Conservation (phyloP, 2,113 vertebrate genomes). For the Manacus vitellinus region DNA sequence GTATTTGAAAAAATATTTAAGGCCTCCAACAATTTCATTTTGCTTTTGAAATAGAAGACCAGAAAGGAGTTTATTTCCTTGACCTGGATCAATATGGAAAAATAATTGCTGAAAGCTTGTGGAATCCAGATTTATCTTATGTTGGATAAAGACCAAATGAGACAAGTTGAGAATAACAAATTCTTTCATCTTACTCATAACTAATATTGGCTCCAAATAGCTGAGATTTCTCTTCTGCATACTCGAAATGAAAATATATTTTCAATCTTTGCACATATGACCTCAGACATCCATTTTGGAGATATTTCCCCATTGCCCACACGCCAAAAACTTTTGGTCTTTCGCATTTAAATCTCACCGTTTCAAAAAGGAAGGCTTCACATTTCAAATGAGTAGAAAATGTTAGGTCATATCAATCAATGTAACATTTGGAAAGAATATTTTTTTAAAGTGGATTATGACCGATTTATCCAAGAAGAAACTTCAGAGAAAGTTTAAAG, state of each 20-base stretch:
- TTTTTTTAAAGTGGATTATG: not conserved
- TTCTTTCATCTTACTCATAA: not conserved
- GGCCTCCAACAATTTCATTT: not conserved
- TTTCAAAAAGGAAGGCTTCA: not conserved
- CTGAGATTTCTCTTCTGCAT: not conserved
- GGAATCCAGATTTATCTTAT: not conserved
- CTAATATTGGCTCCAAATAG: not conserved
- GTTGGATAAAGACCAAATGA: not conserved
- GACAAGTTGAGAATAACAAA: not conserved
- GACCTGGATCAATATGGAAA: not conserved
- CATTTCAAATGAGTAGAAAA: not conserved
- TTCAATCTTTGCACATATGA: not conserved
- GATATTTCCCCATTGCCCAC: not conserved
- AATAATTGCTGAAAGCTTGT: not conserved
- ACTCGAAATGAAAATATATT: not conserved
- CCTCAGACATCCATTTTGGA: not conserved
- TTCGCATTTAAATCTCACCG: not conserved
- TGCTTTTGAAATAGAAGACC: not conserved
- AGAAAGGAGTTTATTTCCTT: not conserved
- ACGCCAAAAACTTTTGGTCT: not conserved
- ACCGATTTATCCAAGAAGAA: not conserved
- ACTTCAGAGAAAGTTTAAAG: not conserved
- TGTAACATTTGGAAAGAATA: not conserved
- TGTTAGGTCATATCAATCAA: not conserved
- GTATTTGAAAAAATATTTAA: not conserved